Conservation (phyloP, 2,888 invertebrate species). For the Drosophila putrida region DNA sequence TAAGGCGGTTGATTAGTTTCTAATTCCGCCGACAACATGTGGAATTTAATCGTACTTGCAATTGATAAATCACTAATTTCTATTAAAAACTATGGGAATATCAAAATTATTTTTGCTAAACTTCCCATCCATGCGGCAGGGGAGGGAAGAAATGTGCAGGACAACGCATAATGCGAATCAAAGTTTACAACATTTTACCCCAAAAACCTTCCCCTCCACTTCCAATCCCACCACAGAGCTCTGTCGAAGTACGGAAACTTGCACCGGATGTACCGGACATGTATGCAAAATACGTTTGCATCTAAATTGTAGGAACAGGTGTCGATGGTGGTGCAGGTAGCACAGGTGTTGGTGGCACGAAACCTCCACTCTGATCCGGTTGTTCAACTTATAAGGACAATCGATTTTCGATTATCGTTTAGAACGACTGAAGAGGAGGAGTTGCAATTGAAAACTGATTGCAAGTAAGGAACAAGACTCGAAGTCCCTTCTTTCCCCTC, state of each 20-base stretch:
- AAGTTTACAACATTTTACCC: constrained; percentile 38
- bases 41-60: neutral
- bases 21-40: neutral
- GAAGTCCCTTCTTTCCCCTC: neutral
- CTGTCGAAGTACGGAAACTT: constrained; percentile 30
- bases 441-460: constrained; percentile 49
- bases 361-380: constrained; percentile 15
- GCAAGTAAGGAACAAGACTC: constrained; percentile 35
- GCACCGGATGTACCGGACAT: constrained; percentile 47
- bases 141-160: neutral
- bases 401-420: constrained; percentile 70
- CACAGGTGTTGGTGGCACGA: constrained; percentile 22
- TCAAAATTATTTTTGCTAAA: neutral
- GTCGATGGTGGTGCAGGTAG: neutral
- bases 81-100: neutral
- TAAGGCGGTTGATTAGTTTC: constrained; percentile 1
- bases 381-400: constrained; percentile 54
- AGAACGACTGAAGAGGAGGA: constrained; percentile 5
- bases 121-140: neutral
- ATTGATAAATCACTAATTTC: neutral
- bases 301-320: constrained; percentile 37
- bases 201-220: neutral
- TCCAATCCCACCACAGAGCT: neutral
- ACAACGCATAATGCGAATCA: constrained; percentile 47
- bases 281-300: constrained; percentile 52